Evolutionary conservation across 1,140 invertebrate genomes (phyloP).

Genomic region (Listronotus oregonensis): DNA sequence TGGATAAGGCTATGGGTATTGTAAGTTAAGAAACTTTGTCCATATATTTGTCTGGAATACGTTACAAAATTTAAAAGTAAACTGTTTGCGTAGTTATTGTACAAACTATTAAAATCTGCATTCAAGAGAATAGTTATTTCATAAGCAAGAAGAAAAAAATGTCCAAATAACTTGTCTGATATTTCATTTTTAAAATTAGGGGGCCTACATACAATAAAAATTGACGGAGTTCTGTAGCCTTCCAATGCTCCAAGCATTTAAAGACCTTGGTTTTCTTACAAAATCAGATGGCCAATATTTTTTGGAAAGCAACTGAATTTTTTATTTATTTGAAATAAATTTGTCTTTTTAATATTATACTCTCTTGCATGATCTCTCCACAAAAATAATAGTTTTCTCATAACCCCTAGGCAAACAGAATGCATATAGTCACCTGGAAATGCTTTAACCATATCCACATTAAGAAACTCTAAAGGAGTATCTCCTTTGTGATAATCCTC

Average conservation of each 20-base stretch:
- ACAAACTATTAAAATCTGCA: slow-evolving; percentile 14
- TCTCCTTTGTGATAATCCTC: too few species aligned
- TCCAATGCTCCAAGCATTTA: slow-evolving; percentile 26
- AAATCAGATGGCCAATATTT: slow-evolving; percentile 32
- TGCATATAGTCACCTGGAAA: too few species aligned
- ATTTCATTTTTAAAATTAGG: slow-evolving; percentile 24
- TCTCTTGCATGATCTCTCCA: too few species aligned
- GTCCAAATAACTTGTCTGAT: slow-evolving; percentile 8
- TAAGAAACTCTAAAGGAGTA: too few species aligned
- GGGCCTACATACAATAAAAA: slow-evolving; percentile 37
- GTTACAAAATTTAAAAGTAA: slow-evolving; percentile 30
- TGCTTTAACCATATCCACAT: too few species aligned
- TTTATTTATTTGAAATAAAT: not conserved
- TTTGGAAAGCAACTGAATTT: too few species aligned
- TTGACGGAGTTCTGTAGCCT: slow-evolving; percentile 38
- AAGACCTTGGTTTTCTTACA: slow-evolving; percentile 31
- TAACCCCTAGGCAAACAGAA: too few species aligned
- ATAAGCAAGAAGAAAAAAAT: slow-evolving; percentile 24
- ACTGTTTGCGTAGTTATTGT: slow-evolving; percentile 22
- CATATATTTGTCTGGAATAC: slow-evolving; percentile 27
- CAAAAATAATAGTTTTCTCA: too few species aligned
- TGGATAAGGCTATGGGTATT: slow-evolving; percentile 32
- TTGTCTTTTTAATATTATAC: not conserved
- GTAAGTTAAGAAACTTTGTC: slow-evolving; percentile 30
- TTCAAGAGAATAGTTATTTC: slow-evolving; percentile 25